A percentile compares a stretch with the other conserved stretches of the same genome.
phyloP scores from a whole-genome alignment of 2,797 vertebrate species.

The Clamator glandarius region DNA sequence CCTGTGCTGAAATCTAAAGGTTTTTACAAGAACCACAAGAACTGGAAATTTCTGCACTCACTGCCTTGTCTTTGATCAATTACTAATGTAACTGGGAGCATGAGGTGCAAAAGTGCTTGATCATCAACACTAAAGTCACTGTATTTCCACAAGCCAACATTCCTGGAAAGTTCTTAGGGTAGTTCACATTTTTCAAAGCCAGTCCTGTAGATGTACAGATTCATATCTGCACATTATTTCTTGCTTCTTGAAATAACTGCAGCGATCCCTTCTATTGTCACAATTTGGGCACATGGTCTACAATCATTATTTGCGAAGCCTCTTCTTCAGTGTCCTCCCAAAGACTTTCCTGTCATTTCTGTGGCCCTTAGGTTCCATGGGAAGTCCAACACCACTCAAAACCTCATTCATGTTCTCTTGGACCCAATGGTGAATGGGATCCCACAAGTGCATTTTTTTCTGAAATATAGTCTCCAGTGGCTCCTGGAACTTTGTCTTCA shows the following conservation, averaged over 20 bases:
- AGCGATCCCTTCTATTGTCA: not conserved
- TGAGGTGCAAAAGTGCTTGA: not conserved
- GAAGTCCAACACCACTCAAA: not conserved
- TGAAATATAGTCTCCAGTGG: not conserved
- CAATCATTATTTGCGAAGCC: not conserved
- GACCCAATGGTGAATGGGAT: accelerated
- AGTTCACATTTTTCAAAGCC: not conserved
- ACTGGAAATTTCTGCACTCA: not conserved
- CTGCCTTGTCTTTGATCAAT: conserved; percentile 15
- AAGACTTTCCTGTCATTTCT: not conserved
- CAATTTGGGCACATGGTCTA: not conserved
- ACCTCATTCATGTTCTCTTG: accelerated
- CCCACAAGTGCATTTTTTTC: not conserved
- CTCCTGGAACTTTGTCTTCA: not conserved
- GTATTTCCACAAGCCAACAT: not conserved
- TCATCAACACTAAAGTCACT: conserved; percentile 5
- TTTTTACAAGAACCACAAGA: not conserved
- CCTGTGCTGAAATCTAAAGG: not conserved
- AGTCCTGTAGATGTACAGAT: not conserved
- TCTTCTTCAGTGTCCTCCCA: not conserved
- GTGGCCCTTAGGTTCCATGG: not conserved
- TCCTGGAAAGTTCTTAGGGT: not conserved
- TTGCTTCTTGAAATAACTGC: not conserved
- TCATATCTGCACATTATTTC: not conserved
- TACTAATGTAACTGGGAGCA: conserved; percentile 1